phyloP scores from a whole-genome alignment of 2,797 vertebrate genomes.

The Parauchenoglanis punctatus region DNA sequence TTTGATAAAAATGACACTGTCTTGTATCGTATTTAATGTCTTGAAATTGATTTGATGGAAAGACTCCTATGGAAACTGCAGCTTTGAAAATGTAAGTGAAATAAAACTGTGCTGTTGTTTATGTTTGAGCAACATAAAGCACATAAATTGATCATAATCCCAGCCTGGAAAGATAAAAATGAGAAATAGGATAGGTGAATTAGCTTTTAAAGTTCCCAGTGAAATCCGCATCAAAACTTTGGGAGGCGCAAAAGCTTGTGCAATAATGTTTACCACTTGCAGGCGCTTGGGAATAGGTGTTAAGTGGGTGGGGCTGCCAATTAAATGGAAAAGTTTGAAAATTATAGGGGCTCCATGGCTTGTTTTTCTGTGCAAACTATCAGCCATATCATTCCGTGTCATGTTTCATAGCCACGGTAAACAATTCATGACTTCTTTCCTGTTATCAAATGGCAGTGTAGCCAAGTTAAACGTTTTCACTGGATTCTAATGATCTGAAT shows the following conservation, averaged over 20 bases:
- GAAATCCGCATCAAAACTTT: background rate
- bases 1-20: background rate
- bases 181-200: background rate
- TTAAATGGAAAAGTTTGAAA: background rate
- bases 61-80: background rate
- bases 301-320: background rate
- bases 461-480: background rate
- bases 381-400: background rate
- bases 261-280: background rate
- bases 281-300: background rate
- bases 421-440: background rate
- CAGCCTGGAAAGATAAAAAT: background rate
- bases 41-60: background rate
- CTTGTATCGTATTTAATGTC: background rate
- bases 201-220: background rate
- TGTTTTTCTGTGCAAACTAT: background rate
- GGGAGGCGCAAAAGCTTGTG: background rate
- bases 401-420: background rate
- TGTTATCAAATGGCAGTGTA: background rate
- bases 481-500: background rate
- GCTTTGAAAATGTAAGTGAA: background rate
- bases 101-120: background rate
- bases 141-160: background rate
- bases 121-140: background rate
- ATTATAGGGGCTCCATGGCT: background rate